phyloP scores from a whole-genome alignment of 2,797 vertebrate species.

The Sebastes hopkinsi region DNA sequence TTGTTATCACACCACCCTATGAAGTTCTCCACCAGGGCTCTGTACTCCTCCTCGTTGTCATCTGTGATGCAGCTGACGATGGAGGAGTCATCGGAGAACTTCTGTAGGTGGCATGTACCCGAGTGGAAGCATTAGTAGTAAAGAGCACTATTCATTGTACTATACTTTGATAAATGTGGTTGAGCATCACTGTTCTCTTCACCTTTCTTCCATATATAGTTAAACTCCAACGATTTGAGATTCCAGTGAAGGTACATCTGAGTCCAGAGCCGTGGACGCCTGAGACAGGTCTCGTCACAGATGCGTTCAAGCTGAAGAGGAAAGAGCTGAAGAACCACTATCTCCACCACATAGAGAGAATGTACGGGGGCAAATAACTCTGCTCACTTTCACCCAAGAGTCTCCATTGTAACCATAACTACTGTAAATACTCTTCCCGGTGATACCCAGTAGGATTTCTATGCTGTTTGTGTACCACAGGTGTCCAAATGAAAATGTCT shows the following conservation, averaged over 20 bases:
- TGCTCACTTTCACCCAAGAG: neutral
- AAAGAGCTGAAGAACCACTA: slow-evolving; percentile 98
- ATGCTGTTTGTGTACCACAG: slow-evolving; percentile 26
- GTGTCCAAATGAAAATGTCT: slow-evolving; percentile 17
- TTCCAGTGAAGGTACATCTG: slow-evolving; percentile 93
- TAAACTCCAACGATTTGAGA: slow-evolving; percentile 97
- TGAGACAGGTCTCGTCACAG: slow-evolving; percentile 96
- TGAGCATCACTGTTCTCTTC: neutral
- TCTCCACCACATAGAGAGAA: slow-evolving; percentile 95
- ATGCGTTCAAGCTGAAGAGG: slow-evolving; percentile 98
- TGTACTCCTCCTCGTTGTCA: too few species aligned
- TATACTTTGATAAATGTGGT: neutral
- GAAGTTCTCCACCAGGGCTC: too few species aligned
- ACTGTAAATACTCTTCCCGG: slow-evolving; percentile 51
- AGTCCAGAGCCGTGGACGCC: slow-evolving; percentile 99
- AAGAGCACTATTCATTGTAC: neutral
- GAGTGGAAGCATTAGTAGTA: too few species aligned
- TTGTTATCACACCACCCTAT: too few species aligned
- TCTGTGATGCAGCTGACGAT: too few species aligned
- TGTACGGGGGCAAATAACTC: slow-evolving; percentile 95
- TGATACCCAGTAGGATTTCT: slow-evolving; percentile 14
- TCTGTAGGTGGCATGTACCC: too few species aligned
- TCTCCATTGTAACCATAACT: slow-evolving; percentile 20
- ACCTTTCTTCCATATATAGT: slow-evolving; percentile 73
- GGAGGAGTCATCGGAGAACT: too few species aligned